These are phyloP conservation scores for Drosophila falleni DNA, from an alignment of 2,888 invertebrate genomes.

Conservation along the genomic window DNA sequence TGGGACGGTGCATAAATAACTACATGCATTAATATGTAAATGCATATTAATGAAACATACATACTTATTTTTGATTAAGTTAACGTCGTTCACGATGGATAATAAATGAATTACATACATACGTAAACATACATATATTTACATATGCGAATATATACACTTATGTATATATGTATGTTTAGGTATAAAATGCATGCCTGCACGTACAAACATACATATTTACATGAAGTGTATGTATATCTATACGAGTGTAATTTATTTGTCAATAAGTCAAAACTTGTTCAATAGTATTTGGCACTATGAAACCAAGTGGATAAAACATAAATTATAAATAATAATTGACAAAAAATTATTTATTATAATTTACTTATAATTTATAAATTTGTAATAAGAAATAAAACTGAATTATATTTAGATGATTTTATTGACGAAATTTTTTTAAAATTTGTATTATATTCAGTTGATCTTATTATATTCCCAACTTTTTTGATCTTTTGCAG, in stretches of 20 bases:
- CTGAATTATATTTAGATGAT: background rate
- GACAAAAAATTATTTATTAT: too few relatives aligned
- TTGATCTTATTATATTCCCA: too few relatives aligned
- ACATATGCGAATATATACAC: background rate
- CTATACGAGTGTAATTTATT: constrained; percentile 20
- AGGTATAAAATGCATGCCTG: constrained; percentile 11
- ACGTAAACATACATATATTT: background rate
- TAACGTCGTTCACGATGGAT: constrained; percentile 10
- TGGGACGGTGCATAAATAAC: constrained; percentile 5
- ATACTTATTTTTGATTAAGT: constrained; percentile 2
- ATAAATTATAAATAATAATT: background rate
- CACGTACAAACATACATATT: background rate
- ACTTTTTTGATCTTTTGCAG: constrained; percentile 30
- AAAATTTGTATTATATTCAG: background rate
- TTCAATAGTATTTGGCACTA: constrained; percentile 11
- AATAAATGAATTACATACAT: constrained; percentile 17
- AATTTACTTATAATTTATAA: too few relatives aligned
- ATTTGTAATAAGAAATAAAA: too few relatives aligned
- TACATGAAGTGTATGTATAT: constrained; percentile 12
- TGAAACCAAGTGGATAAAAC: background rate
- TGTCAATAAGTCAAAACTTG: constrained; percentile 19
- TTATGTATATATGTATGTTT: constrained; percentile 9
- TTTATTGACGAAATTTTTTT: background rate
- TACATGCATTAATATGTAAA: constrained; percentile 7
- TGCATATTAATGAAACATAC: background rate